phyloP scores from a whole-genome alignment of 2,797 vertebrate genomes.

The Muscicapa striata region DNA sequence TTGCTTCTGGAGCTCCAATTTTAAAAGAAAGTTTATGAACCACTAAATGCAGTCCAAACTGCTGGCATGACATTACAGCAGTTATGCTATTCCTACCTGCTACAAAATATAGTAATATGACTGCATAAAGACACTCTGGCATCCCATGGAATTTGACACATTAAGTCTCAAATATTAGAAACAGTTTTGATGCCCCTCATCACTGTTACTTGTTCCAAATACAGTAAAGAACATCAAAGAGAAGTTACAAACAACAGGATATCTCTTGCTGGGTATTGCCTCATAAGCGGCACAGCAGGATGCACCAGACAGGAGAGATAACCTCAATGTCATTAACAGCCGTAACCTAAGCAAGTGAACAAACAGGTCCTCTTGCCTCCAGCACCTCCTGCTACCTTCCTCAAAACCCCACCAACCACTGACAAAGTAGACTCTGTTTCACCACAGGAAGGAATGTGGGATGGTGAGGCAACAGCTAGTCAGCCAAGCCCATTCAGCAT shows the following conservation, averaged over 20 bases:
- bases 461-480: not conserved
- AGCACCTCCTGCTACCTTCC: not conserved
- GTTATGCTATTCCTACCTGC: not conserved
- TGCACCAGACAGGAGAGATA: conserved; percentile 33
- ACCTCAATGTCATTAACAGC: conserved; percentile 6
- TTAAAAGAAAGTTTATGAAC: conserved; percentile 17
- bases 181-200: not conserved
- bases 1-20: not conserved
- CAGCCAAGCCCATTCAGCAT: not conserved
- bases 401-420: not conserved
- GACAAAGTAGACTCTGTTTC: not conserved
- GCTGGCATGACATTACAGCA: not conserved
- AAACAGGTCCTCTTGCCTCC: conserved; percentile 24
- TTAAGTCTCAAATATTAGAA: conserved; percentile 7
- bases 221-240: conserved; percentile 39
- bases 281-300: conserved; percentile 20
- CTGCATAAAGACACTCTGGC: not conserved
- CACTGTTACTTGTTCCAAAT: not conserved
- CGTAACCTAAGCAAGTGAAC: not conserved
- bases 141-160: not conserved
- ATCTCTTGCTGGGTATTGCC: not conserved
- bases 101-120: not conserved
- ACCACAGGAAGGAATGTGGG: not conserved
- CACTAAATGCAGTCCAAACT: not conserved
- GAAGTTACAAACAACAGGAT: conserved; percentile 55